phyloP scores from a whole-genome alignment of 2,888 invertebrate genomes.

The Xylophagus ater region DNA sequence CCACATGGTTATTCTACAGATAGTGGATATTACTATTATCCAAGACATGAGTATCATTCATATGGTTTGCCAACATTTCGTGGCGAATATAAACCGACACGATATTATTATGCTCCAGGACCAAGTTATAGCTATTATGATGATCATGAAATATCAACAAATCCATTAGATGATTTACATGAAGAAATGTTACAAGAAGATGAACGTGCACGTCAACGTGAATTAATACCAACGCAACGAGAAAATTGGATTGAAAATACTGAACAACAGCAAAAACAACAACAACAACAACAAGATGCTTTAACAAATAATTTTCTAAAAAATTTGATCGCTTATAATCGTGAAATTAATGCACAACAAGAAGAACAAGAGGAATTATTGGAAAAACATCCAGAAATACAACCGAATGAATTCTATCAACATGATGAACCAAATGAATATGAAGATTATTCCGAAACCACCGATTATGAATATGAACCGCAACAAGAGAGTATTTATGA shows the following conservation, averaged over 20 bases:
- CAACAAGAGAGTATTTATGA: conserved; percentile 17
- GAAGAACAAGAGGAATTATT: conserved; percentile 3
- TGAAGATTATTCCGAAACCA: conserved; percentile 38
- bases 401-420: conserved; percentile 12
- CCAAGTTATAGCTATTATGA: conserved; percentile 39
- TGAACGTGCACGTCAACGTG: conserved; percentile 41
- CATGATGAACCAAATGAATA: conserved; percentile 40
- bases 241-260: conserved; percentile 51
- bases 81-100: conserved; percentile 27
- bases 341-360: conserved; percentile 45
- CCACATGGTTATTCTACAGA: conserved; percentile 15
- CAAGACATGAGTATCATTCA: conserved; percentile 20
- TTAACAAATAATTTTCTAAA: conserved; percentile 41
- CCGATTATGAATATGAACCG: conserved; percentile 20
- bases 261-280: conserved; percentile 39
- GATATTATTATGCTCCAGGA: conserved; percentile 40
- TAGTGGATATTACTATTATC: conserved; percentile 21
- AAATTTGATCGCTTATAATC: conserved; percentile 52
- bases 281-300: conserved; percentile 42
- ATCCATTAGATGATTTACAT: conserved; percentile 44
- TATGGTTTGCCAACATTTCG: conserved; percentile 25
- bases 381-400: conserved; percentile 9
- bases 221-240: conserved; percentile 39
- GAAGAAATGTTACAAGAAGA: conserved; percentile 51
- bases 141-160: conserved; percentile 32